These are phyloP conservation scores for Porites divaricata DNA, from an alignment of 92 coral and sea anemone genomes.

Conservation along the genomic window DNA sequence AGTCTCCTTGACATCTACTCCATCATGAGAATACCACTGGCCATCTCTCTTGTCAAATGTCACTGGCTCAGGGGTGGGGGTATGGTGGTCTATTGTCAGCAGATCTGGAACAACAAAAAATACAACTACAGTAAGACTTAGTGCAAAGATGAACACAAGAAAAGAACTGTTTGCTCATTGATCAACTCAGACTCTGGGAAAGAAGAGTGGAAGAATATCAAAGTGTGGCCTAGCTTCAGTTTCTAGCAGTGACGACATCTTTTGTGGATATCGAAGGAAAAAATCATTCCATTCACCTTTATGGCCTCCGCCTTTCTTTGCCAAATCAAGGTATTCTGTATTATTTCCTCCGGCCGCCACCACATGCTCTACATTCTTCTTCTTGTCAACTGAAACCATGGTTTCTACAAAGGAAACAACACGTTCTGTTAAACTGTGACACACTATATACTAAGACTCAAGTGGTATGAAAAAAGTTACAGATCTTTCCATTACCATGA, in stretches of 20 bases:
- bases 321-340: constrained; percentile 36
- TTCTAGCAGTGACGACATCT: too few species aligned
- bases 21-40: constrained; percentile 55
- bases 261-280: too few species aligned
- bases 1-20: constrained; percentile 34
- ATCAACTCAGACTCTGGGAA: too few species aligned
- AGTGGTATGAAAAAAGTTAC: too few species aligned
- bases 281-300: neutral
- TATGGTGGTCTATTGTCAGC: constrained; percentile 47
- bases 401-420: neutral
- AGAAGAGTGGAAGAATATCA: too few species aligned
- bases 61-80: constrained; percentile 49
- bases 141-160: too few species aligned
- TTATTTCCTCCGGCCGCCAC: constrained; percentile 27
- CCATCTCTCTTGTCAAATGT: constrained; percentile 48
- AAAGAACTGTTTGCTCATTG: too few species aligned
- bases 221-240: too few species aligned
- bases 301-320: constrained; percentile 48
- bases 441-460: too few species aligned
- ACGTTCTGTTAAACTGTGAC: neutral
- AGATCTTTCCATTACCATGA: too few species aligned
- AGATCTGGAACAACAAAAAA: constrained; percentile 20
- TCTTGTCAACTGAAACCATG: constrained; percentile 1
- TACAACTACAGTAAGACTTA: too few species aligned
- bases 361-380: neutral